These are phyloP conservation scores for Brachyptera putata DNA, from an alignment of 2,888 invertebrate species.

Conservation along the genomic window DNA sequence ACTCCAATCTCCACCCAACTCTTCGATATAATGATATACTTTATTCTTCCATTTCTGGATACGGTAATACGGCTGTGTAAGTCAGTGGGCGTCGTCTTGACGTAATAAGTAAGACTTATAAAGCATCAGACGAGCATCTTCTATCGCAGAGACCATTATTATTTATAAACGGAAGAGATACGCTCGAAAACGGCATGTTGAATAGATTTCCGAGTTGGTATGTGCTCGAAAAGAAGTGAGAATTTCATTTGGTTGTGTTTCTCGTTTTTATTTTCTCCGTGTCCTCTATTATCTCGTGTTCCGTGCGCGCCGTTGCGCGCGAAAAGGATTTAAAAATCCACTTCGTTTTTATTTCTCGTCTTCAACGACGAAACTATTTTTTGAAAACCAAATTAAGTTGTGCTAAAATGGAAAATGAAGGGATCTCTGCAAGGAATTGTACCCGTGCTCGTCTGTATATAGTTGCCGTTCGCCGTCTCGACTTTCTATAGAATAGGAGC, in stretches of 20 bases:
- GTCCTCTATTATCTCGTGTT: too few species aligned
- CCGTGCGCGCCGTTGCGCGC: too few species aligned
- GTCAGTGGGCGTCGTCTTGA: neutral
- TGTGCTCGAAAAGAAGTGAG: neutral
- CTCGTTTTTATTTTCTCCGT: too few species aligned
- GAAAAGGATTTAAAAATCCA: neutral
- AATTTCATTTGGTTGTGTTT: too few species aligned
- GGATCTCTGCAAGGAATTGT: too few species aligned
- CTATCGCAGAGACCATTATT: neutral
- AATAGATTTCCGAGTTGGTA: neutral
- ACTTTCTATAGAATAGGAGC: too few species aligned
- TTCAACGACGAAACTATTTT: neutral
- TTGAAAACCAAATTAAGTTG: conserved; percentile 24
- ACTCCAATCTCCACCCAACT: conserved; percentile 15
- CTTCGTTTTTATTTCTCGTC: conserved; percentile 10
- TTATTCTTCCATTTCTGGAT: neutral
- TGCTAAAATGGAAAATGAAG: conserved; percentile 3
- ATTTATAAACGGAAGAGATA: neutral
- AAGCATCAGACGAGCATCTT: too few species aligned
- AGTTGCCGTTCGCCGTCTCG: neutral
- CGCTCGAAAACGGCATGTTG: neutral
- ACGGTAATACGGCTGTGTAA: neutral
- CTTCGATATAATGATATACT: conserved; percentile 1
- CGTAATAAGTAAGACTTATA: neutral
- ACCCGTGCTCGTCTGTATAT: too few species aligned